phyloP scores from a whole-genome alignment of 2,113 vertebrate genomes.

The Uria aalge region DNA sequence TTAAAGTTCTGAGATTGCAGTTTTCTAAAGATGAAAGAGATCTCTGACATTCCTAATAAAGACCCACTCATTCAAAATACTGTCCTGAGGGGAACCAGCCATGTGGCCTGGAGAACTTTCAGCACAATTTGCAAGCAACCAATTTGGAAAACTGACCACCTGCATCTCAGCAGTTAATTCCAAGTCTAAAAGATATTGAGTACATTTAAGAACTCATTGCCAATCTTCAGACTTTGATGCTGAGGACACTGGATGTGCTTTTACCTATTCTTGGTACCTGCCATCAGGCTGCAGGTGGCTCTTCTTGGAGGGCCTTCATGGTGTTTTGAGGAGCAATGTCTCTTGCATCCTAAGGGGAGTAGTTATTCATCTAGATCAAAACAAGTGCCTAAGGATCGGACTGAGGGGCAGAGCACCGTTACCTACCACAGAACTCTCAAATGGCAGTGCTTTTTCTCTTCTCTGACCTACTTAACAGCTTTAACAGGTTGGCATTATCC shows the following conservation, averaged over 20 bases:
- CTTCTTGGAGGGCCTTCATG: neutral
- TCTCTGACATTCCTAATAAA: neutral
- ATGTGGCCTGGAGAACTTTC: neutral
- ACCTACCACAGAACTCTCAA: neutral
- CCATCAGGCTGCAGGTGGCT: neutral
- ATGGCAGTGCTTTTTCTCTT: neutral
- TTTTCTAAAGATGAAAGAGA: neutral
- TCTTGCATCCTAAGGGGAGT: neutral
- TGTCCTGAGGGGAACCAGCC: neutral
- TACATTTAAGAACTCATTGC: neutral
- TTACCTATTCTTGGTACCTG: neutral
- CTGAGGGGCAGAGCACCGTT: neutral
- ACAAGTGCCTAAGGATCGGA: neutral
- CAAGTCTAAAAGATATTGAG: neutral
- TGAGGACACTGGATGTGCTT: neutral
- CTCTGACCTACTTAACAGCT: neutral
- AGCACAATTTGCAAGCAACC: neutral
- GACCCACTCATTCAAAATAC: neutral
- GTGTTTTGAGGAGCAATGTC: neutral
- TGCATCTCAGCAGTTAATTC: neutral
- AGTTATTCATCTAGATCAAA: neutral
- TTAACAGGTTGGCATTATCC: neutral
- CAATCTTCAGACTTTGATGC: neutral
- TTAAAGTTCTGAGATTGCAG: neutral
- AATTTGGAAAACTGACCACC: neutral